phyloP scores from a whole-genome alignment of 2,113 vertebrate species.

The Gymnorhina tibicen region DNA sequence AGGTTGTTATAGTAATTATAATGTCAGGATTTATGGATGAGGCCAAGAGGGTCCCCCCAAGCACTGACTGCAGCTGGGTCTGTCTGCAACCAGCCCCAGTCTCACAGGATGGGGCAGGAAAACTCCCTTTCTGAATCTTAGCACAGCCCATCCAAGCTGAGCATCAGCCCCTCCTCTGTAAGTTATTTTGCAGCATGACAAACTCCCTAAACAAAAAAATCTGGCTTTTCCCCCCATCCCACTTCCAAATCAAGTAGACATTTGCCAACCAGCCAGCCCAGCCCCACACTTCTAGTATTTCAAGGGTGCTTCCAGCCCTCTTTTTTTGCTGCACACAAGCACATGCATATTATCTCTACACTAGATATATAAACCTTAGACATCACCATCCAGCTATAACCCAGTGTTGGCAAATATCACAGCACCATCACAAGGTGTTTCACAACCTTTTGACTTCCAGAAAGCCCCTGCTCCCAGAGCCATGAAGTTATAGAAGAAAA shows the following conservation, averaged over 20 bases:
- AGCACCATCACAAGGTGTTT: neutral
- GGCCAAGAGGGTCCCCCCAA: neutral
- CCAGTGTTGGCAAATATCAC: neutral
- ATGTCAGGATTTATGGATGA: neutral
- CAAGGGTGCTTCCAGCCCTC: neutral
- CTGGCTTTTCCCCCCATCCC: fast-evolving
- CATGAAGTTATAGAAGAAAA: neutral
- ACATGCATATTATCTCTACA: neutral
- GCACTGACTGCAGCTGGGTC: neutral
- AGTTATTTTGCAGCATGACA: neutral
- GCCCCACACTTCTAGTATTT: neutral
- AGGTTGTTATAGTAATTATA: neutral
- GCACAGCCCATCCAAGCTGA: neutral
- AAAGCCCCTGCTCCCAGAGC: neutral
- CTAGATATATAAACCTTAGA: neutral
- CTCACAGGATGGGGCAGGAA: neutral
- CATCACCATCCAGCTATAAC: neutral
- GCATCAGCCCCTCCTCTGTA: neutral
- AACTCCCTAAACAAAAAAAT: neutral
- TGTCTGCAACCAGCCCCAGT: neutral
- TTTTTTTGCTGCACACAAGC: neutral
- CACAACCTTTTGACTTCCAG: neutral
- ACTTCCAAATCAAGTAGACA: neutral
- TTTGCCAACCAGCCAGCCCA: neutral
- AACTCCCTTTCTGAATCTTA: neutral